phyloP scores from a whole-genome alignment of 2,113 vertebrate species.

The Cinclus cinclus region DNA sequence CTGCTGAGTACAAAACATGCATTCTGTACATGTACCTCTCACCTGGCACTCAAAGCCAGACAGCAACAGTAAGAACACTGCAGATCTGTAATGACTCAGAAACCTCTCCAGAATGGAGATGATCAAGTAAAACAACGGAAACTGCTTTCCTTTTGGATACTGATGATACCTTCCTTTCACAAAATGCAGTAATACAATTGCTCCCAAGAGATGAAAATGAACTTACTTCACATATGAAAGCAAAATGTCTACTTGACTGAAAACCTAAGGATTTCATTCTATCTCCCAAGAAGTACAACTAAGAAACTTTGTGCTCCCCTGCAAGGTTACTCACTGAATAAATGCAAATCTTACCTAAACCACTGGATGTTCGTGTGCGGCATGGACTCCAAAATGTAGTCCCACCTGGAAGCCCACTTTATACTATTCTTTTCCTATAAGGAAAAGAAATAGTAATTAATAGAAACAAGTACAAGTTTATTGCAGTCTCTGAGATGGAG shows the following conservation, averaged over 20 bases:
- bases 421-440: conserved; percentile 81
- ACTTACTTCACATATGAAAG: background rate
- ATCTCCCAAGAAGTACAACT: background rate
- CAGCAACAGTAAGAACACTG: background rate
- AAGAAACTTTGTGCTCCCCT: background rate
- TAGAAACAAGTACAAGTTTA: background rate
- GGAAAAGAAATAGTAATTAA: conserved; percentile 13
- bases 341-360: conserved; percentile 81
- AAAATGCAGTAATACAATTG: background rate
- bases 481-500: background rate
- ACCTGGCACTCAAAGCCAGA: background rate
- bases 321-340: background rate
- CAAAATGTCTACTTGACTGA: background rate
- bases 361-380: conserved; percentile 89
- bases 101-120: background rate
- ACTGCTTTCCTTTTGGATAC: background rate
- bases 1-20: background rate
- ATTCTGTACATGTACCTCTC: background rate
- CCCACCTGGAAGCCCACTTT: conserved; percentile 90
- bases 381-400: conserved; percentile 91
- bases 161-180: background rate
- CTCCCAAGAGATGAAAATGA: background rate
- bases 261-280: background rate
- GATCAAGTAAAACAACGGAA: background rate
- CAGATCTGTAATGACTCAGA: background rate